Conservation (phyloP, 2,888 invertebrate genomes). For the Nasonovia ribisnigri region DNA sequence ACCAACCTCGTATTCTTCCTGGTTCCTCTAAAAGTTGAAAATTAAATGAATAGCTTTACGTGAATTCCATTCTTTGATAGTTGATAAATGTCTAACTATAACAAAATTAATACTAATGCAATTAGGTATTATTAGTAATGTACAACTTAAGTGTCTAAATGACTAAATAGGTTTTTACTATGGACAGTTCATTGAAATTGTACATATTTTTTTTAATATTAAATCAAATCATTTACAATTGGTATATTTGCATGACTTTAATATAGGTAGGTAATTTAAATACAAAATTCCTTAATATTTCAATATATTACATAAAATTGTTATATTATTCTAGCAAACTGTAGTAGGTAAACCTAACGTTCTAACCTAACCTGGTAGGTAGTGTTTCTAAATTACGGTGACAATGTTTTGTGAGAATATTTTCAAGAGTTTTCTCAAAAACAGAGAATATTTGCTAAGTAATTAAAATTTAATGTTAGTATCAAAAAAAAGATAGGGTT, state of each 20-base stretch:
- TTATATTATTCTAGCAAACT: neutral
- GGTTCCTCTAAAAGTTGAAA: neutral
- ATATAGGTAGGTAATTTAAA: neutral
- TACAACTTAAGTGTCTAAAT: neutral
- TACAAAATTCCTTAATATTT: neutral
- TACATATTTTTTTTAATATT: neutral
- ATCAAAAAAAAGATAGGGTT: too few species aligned
- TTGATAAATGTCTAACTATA: neutral
- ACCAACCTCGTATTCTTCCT: neutral
- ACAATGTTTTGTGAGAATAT: too few species aligned
- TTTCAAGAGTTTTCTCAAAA: too few species aligned
- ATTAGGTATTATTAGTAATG: neutral
- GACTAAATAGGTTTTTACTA: neutral
- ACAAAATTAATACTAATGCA: neutral
- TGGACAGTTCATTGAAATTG: neutral
- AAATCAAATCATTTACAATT: neutral
- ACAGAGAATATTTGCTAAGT: too few species aligned
- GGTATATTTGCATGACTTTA: neutral
- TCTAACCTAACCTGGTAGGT: neutral
- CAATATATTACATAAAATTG: neutral
- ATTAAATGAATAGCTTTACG: neutral
- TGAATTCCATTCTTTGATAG: conserved; percentile 16
- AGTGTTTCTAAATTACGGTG: too few species aligned
- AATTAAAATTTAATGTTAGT: too few species aligned
- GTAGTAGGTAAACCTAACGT: too few species aligned